Evolutionary conservation across 30 jellyfish, hydroid and myxozoan genomes (phyloP), one percentile per base, ranked within the genome.

Genomic region (Aurelia sp.): DNA sequence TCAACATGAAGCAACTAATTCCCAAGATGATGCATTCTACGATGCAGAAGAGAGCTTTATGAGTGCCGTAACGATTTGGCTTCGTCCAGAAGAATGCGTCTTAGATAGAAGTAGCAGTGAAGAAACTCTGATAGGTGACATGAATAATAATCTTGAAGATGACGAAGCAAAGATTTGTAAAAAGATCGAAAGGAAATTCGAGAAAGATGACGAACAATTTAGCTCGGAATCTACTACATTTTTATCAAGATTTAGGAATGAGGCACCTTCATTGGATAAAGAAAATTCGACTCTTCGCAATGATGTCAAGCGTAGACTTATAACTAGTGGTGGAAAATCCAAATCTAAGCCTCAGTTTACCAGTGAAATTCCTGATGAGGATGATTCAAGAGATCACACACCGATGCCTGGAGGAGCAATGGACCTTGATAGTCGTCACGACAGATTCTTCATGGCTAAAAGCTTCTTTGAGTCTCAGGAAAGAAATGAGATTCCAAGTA

Each of bases 101-200:
- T 17, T 84, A 21, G 62, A 55, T 12, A 40, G 71, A 62, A 84
- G 72, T 8, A 81, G 44, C 13, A 84, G 93, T 51, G 93, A 84
- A 12, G 93, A 55, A 41, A 84, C 93, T 9, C 50, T 84, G 70
- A 72, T 73, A 7, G 93, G 59, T 20, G 86, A 73, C 11, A 65
- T 71, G 35, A 63, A 84, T 23, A 72, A 40, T 60, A 78, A 47
- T 57, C 18, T 13, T 20, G 85, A 53, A 74, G 31, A 30, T 23
- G 86, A 59, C 4, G 86, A 76, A 62, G 58, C 60, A 12, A 59
- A 15, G 21, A 48, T 76, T 11, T 76, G 86, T 33, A 59, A 76
- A 11, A 20, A 17, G 27, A 78, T 78, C 64, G 89, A 78, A 23
- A 78, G 33, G 51, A 59, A 78, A 35, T 62, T 62, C 35, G 89